These are phyloP conservation scores for Bambusicola thoracicus DNA, from an alignment of 2,113 vertebrate species.

Conservation along the genomic window DNA sequence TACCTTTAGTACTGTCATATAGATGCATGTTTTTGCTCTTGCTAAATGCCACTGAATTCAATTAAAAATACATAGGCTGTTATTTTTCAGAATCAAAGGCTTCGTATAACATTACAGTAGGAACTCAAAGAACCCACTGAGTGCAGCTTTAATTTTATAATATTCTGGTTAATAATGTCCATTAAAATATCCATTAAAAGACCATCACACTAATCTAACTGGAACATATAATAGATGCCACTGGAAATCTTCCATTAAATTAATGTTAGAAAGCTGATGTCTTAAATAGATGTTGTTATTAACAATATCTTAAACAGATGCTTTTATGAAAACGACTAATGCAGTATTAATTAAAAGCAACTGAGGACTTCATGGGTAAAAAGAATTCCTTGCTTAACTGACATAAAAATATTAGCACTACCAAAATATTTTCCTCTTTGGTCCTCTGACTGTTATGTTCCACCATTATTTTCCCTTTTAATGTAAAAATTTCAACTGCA, in stretches of 20 bases:
- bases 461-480: not conserved
- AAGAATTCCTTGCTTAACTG: slow-evolving; percentile 37
- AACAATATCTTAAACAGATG: slow-evolving; percentile 53
- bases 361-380: slow-evolving; percentile 14
- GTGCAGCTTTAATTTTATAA: slow-evolving; percentile 69
- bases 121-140: slow-evolving; percentile 63
- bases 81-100: slow-evolving; percentile 61
- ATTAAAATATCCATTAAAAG: slow-evolving; percentile 79
- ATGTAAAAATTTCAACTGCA: not conserved
- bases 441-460: not conserved
- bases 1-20: not conserved
- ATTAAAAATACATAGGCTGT: slow-evolving; percentile 51
- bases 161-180: slow-evolving; percentile 75
- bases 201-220: slow-evolving; percentile 76
- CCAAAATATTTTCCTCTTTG: not conserved
- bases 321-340: slow-evolving; percentile 64
- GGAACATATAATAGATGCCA: slow-evolving; percentile 65
- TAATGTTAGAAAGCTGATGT: slow-evolving; percentile 63
- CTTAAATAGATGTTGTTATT: slow-evolving; percentile 54
- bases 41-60: slow-evolving; percentile 34
- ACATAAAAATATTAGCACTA: not conserved
- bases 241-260: slow-evolving; percentile 72
- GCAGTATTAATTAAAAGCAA: slow-evolving; percentile 68
- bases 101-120: slow-evolving; percentile 48
- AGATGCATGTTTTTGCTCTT: slow-evolving; percentile 5